Percentiles rank a stretch among this genome's conserved stretches.
phyloP scores from a whole-genome alignment of 2,888 invertebrate species.

The Gisinianus flammeolus region DNA sequence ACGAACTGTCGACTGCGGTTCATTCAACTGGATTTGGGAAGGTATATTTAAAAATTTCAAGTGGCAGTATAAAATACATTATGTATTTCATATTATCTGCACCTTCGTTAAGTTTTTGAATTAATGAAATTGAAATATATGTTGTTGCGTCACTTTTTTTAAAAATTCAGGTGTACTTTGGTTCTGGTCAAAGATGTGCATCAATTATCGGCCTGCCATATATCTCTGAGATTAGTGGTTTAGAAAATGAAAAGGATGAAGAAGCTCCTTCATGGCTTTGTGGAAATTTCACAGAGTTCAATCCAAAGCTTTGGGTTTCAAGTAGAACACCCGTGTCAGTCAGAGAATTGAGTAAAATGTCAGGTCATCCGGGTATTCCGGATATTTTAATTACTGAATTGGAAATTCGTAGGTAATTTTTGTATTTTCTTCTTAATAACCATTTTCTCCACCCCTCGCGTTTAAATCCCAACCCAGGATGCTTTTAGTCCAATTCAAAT shows the following conservation, averaged over 20 bases:
- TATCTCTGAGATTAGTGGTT: constrained; percentile 50
- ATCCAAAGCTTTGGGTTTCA: constrained; percentile 56
- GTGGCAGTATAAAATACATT: too few species aligned
- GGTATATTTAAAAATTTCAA: constrained; percentile 28
- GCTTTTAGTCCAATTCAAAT: neutral
- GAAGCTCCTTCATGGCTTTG: constrained; percentile 53
- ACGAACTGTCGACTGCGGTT: constrained; percentile 42
- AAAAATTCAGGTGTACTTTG: constrained; percentile 48
- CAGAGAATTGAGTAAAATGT: constrained; percentile 50
- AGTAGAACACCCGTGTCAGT: constrained; percentile 58
- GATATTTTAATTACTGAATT: constrained; percentile 62
- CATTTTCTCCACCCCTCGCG: neutral
- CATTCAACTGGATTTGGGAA: constrained; percentile 52
- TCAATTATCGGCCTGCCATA: constrained; percentile 51
- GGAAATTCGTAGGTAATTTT: constrained; percentile 60
- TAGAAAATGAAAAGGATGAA: constrained; percentile 50
- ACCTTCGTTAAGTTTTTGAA: too few species aligned
- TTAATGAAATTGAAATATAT: neutral
- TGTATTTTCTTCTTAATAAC: neutral
- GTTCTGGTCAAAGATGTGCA: constrained; percentile 52
- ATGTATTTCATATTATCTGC: too few species aligned
- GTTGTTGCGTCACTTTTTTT: neutral
- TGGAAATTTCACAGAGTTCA: constrained; percentile 57
- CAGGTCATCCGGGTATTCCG: constrained; percentile 58
- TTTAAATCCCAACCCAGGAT: neutral